Base-by-base conservation (phyloP, 1,140 invertebrate genomes). In the Branchinecta lynchi region DNA sequence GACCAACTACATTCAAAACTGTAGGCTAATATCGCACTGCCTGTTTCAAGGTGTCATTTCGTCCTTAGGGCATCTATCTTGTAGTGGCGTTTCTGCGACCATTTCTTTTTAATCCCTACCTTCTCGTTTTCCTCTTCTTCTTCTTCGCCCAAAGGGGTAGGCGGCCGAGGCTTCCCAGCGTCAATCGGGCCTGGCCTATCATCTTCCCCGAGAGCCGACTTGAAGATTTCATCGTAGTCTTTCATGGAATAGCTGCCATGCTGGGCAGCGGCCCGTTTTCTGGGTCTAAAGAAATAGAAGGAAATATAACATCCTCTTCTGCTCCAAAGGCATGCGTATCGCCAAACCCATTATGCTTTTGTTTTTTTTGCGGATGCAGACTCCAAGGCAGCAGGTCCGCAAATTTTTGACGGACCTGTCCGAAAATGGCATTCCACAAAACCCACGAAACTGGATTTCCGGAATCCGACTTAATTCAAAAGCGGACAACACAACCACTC, bases 31-130 rank as follows among this genome's bases (percentile, higher is more conserved):
- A 32, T 32, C 32, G 32, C 32, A 32, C 32, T 32, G 32, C 32
- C 32, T 32, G 32, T 32, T 32, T 32, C 32, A 32, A 32, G 32
- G 5, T 32, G 32, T 5, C 32, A 1, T 3, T 32, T 32, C 32
- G 32, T 32, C 32, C 32, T 32, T 32, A 32, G 32, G 32, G 32
- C 32, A 32, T 32, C 32, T 32, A 1, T 32, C 32, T 32, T 32
- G 32, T 5, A 32, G 32, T 32, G 32, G 32, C 32, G 32, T 32
- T 68, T 82, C 81, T n/a, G 73, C 46, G 20, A 85, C 81, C 12
- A 81, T 79, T 43, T 79, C 77, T 43, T 81, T 79, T 3, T 80
- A 78, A 21, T 78, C 73, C 69, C 17, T 51, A 75, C 71, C 51
- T 77, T 71, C 7, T 76, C 74, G 3, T 75, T 70, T 44, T 77